Evolutionary conservation across 2,888 invertebrate genomes (phyloP), one percentile per base, ranked within the genome.

Genomic region (Rhagium mordax): DNA sequence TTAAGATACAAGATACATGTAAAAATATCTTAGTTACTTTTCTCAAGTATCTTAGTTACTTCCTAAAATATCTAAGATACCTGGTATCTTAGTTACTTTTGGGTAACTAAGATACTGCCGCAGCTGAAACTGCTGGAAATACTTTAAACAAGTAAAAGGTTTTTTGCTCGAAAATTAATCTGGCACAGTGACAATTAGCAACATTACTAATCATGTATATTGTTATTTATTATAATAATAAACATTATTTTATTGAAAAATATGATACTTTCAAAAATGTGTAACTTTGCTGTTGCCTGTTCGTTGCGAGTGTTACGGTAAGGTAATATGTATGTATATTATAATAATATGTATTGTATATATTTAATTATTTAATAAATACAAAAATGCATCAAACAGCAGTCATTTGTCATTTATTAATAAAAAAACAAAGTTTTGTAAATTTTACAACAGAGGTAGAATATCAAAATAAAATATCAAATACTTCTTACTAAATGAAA

Each of bases 241-340:
- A 47, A 47, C 47, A 47, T 47, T 15, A 48, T 48, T 48, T n/a
- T 48, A 48, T 2, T 48, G 48, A 48, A 48, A 48, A 4, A 48
- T 48, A 48, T 29, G 6, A 6, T 48, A 48, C 16, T 48, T 48
- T 48, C 2, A 48, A 48, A 48, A 48, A 48, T 48, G 48, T 48
- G 48, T 48, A 48, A 48, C 16, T 48, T 48, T 48, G 48, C 48
- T 48, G 48, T 48, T n/a, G n/a, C n/a, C n/a, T n/a, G n/a, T n/a
- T n/a, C n/a, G n/a, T n/a, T 48, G 48, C 48, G 48, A 48, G 48
- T 48, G 48, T 16, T 48, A 48, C 3, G n/a, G 48, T 15, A 48
- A n/a, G 48, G 48, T 48, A 48, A 48, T 48, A 48, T 48, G 48
- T 48, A 48, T 48, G 48, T 48, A 48, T 48, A 48, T 48, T 48